A percentile compares a stretch with the other conserved stretches of the same genome.
Evolutionary conservation across 1,140 invertebrate species (phyloP).

Genomic region (Neodiprion lecontei): DNA sequence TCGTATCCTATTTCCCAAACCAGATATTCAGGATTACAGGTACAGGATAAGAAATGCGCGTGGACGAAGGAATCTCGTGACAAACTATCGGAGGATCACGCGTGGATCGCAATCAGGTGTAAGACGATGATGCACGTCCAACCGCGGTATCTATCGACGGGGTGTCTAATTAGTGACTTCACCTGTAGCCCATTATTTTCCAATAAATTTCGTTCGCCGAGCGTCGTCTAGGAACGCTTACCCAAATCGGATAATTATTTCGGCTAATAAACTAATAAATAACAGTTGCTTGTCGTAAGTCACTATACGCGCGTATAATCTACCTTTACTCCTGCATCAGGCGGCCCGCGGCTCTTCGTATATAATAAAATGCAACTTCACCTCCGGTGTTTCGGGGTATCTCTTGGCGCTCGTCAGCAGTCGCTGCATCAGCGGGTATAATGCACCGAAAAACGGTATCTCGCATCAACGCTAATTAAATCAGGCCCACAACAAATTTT

Average conservation of each 20-base stretch:
- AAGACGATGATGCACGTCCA: no score
- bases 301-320: not conserved
- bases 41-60: no score
- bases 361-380: constrained; percentile 1
- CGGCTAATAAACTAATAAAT: constrained; percentile 36
- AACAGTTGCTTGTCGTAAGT: not conserved
- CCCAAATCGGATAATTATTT: constrained; percentile 14
- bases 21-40: no score
- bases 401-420: not conserved
- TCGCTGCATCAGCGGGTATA: not conserved
- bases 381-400: not conserved
- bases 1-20: no score
- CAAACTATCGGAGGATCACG: no score
- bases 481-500: constrained; percentile 23
- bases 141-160: not conserved
- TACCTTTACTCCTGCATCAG: constrained; percentile 3
- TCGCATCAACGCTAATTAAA: constrained; percentile 23
- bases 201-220: not conserved
- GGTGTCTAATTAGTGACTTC: not conserved
- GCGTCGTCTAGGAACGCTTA: not conserved
- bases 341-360: not conserved
- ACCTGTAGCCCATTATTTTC: constrained; percentile 5
- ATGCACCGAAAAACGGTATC: constrained; percentile 4
- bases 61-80: no score
- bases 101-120: no score